Percentiles rank a stretch among this genome's conserved stretches.
These are phyloP conservation scores for Gila orcuttii DNA, from an alignment of 2,113 vertebrate species.

Conservation along the genomic window DNA sequence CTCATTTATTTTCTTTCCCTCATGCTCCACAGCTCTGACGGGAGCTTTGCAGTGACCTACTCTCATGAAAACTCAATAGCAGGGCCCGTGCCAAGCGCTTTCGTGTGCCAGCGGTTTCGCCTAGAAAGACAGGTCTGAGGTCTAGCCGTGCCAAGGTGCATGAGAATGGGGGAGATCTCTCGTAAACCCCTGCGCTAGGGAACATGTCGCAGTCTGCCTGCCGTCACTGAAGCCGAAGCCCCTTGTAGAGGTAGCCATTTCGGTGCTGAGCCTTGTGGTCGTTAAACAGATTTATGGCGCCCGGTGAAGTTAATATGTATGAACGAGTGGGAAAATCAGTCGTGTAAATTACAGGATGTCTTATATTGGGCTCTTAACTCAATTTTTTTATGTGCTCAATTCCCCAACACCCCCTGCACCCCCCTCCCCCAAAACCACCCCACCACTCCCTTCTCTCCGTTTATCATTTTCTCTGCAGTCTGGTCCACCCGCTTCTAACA, in stretches of 20 bases:
- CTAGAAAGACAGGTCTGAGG: constrained; percentile 55
- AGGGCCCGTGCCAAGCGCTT: constrained; percentile 60
- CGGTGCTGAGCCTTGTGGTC: constrained; percentile 49
- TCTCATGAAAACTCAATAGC: constrained; percentile 72
- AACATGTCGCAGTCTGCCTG: constrained; percentile 52
- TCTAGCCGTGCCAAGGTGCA: constrained; percentile 54
- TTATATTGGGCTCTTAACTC: constrained; percentile 63
- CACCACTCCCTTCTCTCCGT: constrained; percentile 35
- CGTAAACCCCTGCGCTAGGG: background rate
- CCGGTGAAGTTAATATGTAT: constrained; percentile 57
- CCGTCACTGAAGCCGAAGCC: constrained; percentile 24
- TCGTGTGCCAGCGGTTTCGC: constrained; percentile 63
- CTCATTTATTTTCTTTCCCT: constrained; percentile 68
- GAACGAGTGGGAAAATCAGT: constrained; percentile 65
- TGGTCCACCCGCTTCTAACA: constrained; percentile 53
- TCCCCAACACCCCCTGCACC: constrained; percentile 37
- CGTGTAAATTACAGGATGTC: constrained; percentile 57
- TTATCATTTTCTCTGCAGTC: constrained; percentile 21
- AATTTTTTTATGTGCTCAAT: constrained; percentile 60
- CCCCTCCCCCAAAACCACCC: background rate
- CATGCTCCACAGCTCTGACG: constrained; percentile 55
- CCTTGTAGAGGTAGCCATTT: constrained; percentile 27
- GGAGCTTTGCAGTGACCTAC: constrained; percentile 72
- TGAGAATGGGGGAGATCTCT: constrained; percentile 55
- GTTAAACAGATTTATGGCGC: constrained; percentile 66